phyloP scores from a whole-genome alignment of 2,888 invertebrate genomes.

The Microctonus hyperodae region DNA sequence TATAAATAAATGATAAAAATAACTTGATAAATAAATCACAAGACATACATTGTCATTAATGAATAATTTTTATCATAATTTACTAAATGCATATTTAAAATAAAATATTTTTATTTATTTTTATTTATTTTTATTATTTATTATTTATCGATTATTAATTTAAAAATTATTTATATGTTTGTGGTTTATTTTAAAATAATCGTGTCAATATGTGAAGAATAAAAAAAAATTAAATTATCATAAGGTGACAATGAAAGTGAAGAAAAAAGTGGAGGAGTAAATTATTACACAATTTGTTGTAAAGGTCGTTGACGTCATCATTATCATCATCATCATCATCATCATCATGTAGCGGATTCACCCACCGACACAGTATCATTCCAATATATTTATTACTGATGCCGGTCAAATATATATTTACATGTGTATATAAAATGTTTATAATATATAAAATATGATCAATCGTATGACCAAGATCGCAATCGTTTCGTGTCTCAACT shows the following conservation, averaged over 20 bases:
- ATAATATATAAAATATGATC: not conserved
- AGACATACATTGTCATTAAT: too few relatives aligned
- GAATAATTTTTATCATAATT: not conserved
- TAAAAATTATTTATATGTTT: too few relatives aligned
- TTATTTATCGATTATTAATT: too few relatives aligned
- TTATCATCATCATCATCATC: not conserved
- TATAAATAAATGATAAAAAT: not conserved
- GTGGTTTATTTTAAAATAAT: too few relatives aligned
- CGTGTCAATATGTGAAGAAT: not conserved
- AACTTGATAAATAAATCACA: too few relatives aligned
- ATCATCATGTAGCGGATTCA: slow-evolving; percentile 13
- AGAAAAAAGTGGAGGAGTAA: slow-evolving; percentile 25
- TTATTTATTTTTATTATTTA: not conserved
- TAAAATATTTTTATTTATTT: slow-evolving; percentile 2
- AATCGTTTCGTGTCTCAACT: slow-evolving; percentile 3
- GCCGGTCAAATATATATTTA: not conserved
- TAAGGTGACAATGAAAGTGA: slow-evolving; percentile 20
- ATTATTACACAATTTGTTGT: slow-evolving; percentile 19
- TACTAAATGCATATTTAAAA: too few relatives aligned
- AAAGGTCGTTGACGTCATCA: slow-evolving; percentile 30
- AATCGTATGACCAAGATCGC: slow-evolving; percentile 6
- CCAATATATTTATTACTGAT: not conserved
- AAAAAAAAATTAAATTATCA: not conserved
- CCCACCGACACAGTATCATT: slow-evolving; percentile 5
- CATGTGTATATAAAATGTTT: too few relatives aligned